Evolutionary conservation across 2,113 vertebrate genomes (phyloP).

Genomic region (Vidua chalybeata): DNA sequence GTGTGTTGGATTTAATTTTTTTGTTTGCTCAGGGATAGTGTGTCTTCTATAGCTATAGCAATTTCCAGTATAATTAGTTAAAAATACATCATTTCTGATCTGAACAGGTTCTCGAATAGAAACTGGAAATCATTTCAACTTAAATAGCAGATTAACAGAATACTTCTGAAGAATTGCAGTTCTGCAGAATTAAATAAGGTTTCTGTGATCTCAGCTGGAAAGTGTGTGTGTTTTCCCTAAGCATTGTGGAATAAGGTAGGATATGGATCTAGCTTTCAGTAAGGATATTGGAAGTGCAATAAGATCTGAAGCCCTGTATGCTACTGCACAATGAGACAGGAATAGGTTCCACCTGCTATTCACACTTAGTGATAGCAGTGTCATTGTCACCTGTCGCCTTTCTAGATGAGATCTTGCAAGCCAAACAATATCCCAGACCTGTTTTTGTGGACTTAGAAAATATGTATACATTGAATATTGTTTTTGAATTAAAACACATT

Average conservation of each 20-base stretch:
- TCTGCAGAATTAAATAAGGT: not conserved
- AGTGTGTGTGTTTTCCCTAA: not conserved
- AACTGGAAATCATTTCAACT: not conserved
- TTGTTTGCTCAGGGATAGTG: not conserved
- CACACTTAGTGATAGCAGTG: not conserved
- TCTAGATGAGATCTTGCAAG: not conserved
- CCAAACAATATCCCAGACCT: not conserved
- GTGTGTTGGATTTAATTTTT: not conserved
- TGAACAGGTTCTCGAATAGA: not conserved
- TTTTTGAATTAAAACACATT: not conserved
- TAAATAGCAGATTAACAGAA: not conserved
- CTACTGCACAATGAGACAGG: not conserved
- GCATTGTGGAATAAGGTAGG: not conserved
- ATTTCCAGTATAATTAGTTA: not conserved
- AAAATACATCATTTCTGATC: not conserved
- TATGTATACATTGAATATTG: not conserved
- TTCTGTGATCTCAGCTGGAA: not conserved
- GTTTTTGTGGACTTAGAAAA: not conserved
- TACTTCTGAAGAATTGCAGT: not conserved
- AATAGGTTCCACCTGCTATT: not conserved
- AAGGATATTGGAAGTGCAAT: not conserved
- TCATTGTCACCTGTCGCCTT: not conserved
- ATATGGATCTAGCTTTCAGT: not conserved
- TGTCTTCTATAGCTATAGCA: not conserved
- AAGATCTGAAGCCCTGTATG: not conserved